These are phyloP conservation scores for Idaea straminata DNA, from an alignment of 2,888 invertebrate genomes.

Conservation along the genomic window DNA sequence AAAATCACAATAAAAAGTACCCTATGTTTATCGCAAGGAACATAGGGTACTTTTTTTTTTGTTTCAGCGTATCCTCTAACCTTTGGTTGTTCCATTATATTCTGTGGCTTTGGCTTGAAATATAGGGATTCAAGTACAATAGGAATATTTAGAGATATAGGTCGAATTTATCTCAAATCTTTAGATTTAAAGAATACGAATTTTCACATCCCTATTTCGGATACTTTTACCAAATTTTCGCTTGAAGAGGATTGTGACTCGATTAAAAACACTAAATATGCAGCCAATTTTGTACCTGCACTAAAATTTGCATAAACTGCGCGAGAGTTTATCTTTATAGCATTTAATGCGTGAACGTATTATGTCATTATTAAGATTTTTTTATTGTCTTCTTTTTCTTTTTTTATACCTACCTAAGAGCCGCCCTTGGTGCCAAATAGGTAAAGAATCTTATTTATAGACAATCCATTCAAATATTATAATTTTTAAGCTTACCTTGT, in stretches of 20 bases:
- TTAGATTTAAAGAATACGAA: background rate
- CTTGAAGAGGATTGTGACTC: background rate
- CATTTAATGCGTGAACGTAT: background rate
- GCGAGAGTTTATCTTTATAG: background rate
- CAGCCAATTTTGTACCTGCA: constrained; percentile 1
- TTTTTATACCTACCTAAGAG: background rate
- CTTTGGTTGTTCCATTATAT: no score
- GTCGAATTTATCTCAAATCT: background rate
- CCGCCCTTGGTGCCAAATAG: background rate
- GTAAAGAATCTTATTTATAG: no score
- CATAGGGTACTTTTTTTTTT: no score
- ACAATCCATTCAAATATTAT: no score
- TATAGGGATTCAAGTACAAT: no score
- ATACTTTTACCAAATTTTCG: background rate
- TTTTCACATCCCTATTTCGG: background rate
- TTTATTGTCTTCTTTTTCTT: background rate
- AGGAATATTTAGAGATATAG: background rate
- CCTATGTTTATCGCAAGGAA: no score
- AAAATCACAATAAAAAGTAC: no score
- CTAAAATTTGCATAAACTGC: constrained; percentile 1
- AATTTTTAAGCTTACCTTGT: no score
- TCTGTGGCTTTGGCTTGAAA: no score
- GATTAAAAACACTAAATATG: background rate
- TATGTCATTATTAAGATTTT: background rate
- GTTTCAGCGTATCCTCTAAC: no score